These are phyloP conservation scores for Macrotus californicus DNA, from an alignment of 2,113 vertebrate species.

Conservation along the genomic window DNA sequence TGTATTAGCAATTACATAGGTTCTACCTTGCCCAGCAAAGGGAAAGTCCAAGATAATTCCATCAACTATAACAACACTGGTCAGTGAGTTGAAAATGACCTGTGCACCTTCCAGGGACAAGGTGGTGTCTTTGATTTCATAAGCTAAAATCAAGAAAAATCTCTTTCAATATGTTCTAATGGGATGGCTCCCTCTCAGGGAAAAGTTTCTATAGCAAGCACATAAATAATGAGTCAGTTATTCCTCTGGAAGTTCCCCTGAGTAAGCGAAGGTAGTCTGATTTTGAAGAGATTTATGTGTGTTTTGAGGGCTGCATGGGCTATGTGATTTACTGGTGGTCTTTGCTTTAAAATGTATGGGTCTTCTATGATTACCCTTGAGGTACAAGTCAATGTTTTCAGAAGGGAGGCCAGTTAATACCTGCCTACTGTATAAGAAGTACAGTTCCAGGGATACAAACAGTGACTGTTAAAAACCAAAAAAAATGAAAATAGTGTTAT, in stretches of 20 bases:
- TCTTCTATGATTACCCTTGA: not conserved
- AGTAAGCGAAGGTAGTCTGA: not conserved
- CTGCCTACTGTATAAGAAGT: not conserved
- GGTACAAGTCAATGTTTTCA: not conserved
- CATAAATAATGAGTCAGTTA: not conserved
- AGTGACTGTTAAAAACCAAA: not conserved
- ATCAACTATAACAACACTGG: not conserved
- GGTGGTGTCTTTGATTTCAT: not conserved
- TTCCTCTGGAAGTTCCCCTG: not conserved
- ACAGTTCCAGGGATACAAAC: not conserved
- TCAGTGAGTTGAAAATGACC: not conserved
- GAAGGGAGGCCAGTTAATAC: not conserved
- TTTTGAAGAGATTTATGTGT: not conserved
- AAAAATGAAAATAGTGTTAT: no score
- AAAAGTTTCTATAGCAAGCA: not conserved
- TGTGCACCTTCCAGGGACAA: not conserved
- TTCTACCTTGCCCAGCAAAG: not conserved
- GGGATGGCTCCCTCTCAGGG: not conserved
- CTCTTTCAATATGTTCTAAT: not conserved
- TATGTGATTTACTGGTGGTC: not conserved
- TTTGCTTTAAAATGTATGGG: not conserved
- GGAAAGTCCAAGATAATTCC: not conserved
- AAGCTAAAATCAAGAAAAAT: not conserved
- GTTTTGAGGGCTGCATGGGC: not conserved
- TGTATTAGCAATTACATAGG: not conserved